Conservation (phyloP, 2,888 invertebrate genomes). For the Polylopha cassiicola region DNA sequence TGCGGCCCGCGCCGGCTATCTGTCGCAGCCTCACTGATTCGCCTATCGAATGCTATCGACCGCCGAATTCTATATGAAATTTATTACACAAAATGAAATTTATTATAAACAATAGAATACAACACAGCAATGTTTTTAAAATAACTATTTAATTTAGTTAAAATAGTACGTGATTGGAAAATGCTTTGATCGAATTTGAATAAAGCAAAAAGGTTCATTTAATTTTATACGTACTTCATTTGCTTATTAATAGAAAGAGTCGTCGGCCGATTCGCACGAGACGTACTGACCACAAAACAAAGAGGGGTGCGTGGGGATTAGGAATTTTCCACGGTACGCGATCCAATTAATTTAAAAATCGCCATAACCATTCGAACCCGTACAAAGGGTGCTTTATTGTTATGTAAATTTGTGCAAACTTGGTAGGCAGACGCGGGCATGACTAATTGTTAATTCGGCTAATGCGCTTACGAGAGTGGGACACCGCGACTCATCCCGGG, state of each 20-base stretch:
- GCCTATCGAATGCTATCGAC: background rate
- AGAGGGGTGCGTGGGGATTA: constrained; percentile 37
- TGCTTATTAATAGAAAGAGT: background rate
- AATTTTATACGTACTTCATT: no score
- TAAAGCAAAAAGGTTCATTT: background rate
- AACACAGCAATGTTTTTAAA: no score
- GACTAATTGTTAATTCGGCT: constrained; percentile 76
- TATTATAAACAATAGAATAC: no score
- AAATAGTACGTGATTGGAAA: no score
- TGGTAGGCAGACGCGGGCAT: constrained; percentile 68
- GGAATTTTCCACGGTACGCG: constrained; percentile 66
- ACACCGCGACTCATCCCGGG: constrained; percentile 43
- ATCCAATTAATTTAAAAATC: constrained; percentile 76
- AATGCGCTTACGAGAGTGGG: constrained; percentile 68
- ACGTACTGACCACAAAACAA: constrained; percentile 51
- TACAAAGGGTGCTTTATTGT: constrained; percentile 69
- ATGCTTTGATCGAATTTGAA: background rate
- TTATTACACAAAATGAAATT: no score
- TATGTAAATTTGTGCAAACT: constrained; percentile 76
- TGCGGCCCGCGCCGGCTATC: constrained; percentile 26
- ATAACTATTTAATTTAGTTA: no score
- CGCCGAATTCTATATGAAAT: no score
- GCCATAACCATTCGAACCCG: constrained; percentile 53
- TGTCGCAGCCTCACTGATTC: constrained; percentile 38
- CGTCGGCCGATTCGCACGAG: constrained; percentile 14